Conservation (phyloP, 2,113 vertebrate species). For the Amphilophus citrinellus region DNA sequence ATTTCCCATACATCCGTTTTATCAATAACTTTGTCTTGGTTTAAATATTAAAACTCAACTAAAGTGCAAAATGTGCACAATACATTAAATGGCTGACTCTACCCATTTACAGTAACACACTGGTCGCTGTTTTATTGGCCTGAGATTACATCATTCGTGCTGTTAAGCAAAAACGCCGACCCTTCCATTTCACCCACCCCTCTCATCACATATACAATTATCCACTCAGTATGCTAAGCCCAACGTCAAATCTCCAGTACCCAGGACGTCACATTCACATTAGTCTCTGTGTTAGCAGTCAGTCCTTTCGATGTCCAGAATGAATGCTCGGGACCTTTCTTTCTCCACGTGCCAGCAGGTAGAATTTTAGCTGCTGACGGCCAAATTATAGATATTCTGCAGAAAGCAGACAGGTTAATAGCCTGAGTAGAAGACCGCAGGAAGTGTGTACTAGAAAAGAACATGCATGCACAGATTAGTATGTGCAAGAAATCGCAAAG, state of each 20-base stretch:
- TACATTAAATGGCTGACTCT: conserved; percentile 2
- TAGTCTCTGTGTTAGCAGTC: conserved; percentile 36
- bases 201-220: conserved; percentile 73
- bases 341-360: conserved; percentile 43
- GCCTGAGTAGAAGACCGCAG: conserved; percentile 59
- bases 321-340: conserved; percentile 41
- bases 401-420: conserved; percentile 78
- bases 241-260: conserved; percentile 57
- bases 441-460: conserved; percentile 27
- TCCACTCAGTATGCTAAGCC: conserved; percentile 65
- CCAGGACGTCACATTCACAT: conserved; percentile 41
- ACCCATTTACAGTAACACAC: conserved; percentile 52
- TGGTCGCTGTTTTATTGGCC: conserved; percentile 58
- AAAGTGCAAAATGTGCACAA: neutral
- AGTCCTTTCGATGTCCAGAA: conserved; percentile 42
- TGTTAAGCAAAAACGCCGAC: conserved; percentile 74
- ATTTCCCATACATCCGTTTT: neutral
- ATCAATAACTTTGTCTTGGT: neutral
- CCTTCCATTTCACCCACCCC: conserved; percentile 60
- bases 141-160: conserved; percentile 60
- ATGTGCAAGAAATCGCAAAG: conserved; percentile 22
- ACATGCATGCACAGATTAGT: neutral
- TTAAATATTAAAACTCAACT: conserved; percentile 11
- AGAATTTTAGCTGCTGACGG: conserved; percentile 75
- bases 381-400: conserved; percentile 77